phyloP scores from a whole-genome alignment of 2,797 vertebrate species.

The Periparus ater region DNA sequence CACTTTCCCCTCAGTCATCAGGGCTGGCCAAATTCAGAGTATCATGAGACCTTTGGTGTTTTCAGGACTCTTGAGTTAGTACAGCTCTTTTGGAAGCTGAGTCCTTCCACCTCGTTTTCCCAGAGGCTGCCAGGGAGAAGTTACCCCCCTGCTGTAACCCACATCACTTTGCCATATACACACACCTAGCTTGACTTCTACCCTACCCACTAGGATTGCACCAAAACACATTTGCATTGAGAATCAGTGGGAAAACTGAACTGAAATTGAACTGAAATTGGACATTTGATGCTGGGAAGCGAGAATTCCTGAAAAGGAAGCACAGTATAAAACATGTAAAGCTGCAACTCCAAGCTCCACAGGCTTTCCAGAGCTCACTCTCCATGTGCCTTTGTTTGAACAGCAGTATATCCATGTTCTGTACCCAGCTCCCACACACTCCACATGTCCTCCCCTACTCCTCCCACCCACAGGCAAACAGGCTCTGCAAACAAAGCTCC shows the following conservation, averaged over 20 bases:
- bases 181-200: neutral
- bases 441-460: neutral
- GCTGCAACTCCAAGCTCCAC: neutral
- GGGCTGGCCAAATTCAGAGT: neutral
- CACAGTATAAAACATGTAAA: neutral
- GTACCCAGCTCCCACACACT: neutral
- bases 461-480: slow-evolving; percentile 18
- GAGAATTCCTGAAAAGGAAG: neutral
- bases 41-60: neutral
- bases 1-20: neutral
- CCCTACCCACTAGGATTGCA: neutral
- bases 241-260: neutral
- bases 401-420: neutral
- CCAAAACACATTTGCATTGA: neutral
- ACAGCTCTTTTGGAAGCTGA: neutral
- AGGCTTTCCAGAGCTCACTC: neutral
- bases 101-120: neutral
- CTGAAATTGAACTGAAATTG: too few relatives aligned
- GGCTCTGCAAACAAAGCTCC: neutral
- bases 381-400: neutral
- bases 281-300: neutral
- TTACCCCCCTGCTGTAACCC: neutral
- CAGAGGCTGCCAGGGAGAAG: neutral
- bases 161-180: neutral
- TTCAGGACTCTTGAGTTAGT: neutral